These are phyloP conservation scores for Amiota communis DNA, from an alignment of 2,888 invertebrate species.

Conservation along the genomic window DNA sequence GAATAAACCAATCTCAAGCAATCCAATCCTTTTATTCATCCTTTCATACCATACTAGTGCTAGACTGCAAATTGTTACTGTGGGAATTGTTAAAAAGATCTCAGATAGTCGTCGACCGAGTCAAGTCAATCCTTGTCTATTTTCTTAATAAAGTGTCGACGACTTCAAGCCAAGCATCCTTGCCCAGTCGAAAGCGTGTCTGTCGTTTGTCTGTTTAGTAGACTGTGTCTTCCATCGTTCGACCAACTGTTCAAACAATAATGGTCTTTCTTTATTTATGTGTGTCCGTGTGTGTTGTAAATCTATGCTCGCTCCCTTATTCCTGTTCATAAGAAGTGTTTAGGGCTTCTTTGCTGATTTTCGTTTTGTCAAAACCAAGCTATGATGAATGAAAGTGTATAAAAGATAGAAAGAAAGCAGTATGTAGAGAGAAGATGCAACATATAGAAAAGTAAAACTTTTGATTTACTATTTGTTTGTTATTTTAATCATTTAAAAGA, in stretches of 20 bases:
- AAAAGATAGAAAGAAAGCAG: not conserved
- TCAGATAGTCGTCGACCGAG: not conserved
- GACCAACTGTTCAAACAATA: constrained; percentile 25
- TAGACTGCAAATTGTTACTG: not conserved
- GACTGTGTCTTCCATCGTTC: not conserved
- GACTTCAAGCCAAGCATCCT: not conserved
- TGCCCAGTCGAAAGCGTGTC: not conserved
- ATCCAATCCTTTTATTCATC: not conserved
- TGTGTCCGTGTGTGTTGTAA: not conserved
- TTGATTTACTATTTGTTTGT: constrained; percentile 24
- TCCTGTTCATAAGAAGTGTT: not conserved
- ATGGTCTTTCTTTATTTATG: not conserved
- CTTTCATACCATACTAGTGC: not conserved
- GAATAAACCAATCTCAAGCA: no score
- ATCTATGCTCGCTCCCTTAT: not conserved
- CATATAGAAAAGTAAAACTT: constrained; percentile 19
- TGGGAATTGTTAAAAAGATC: not conserved
- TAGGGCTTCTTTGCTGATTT: constrained; percentile 20
- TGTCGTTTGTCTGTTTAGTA: no score
- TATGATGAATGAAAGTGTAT: not conserved
- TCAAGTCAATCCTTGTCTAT: constrained; percentile 21
- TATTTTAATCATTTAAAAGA: constrained; percentile 26
- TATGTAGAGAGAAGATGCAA: no score
- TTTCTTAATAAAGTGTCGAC: constrained; percentile 24
- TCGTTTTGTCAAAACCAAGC: not conserved